Percentiles rank a stretch among this genome's conserved stretches.
phyloP scores from a whole-genome alignment of 2,113 vertebrate species.

The Odontophorus gujanensis region DNA sequence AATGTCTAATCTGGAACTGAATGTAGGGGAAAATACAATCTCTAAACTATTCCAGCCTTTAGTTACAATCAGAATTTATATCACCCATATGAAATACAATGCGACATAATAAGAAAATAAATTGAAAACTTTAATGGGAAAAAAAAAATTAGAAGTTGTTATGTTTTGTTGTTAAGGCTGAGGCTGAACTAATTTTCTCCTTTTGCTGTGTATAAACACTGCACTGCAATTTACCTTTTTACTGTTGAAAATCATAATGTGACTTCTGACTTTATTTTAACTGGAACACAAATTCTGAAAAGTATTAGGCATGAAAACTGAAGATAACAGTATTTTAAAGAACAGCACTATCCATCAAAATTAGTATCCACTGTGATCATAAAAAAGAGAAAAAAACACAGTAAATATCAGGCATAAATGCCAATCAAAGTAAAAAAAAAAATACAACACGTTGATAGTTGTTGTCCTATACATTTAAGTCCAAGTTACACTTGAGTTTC shows the following conservation, averaged over 20 bases:
- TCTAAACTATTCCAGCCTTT: neutral
- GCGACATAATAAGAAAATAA: neutral
- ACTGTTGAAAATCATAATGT: neutral
- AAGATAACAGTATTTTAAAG: neutral
- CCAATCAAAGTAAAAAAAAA: neutral
- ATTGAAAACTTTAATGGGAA: neutral
- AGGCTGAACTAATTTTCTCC: neutral
- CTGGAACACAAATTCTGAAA: neutral
- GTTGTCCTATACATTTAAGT: neutral
- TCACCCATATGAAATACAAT: neutral
- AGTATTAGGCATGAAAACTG: neutral
- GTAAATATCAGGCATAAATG: neutral
- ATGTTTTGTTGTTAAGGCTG: neutral
- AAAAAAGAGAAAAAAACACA: neutral
- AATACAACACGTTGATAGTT: neutral
- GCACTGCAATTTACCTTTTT: neutral
- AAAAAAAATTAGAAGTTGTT: neutral
- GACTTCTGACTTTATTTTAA: neutral
- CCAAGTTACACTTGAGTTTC: neutral
- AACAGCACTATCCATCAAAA: neutral
- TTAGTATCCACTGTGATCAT: neutral
- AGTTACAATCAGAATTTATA: neutral
- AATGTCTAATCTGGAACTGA: neutral
- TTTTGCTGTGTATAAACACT: neutral
- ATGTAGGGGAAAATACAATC: neutral